phyloP scores from a whole-genome alignment of 2,888 invertebrate genomes.

The Tenthredo scrophulariae region DNA sequence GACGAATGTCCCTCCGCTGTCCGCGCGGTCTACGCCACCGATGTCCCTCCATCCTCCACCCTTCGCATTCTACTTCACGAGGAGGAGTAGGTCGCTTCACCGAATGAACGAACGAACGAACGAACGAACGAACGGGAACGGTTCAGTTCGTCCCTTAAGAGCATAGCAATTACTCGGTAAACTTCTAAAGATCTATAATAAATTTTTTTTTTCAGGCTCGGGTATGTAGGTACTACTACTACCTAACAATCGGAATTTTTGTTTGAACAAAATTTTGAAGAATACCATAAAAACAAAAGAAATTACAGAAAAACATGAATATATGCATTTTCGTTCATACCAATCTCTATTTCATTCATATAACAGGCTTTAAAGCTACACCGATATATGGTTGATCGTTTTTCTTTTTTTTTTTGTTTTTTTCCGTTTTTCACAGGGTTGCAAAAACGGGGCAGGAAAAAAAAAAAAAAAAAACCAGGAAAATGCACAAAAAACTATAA shows the following conservation, averaged over 20 bases:
- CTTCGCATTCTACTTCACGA: slow-evolving; percentile 1
- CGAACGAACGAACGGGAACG: neutral
- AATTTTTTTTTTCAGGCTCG: neutral
- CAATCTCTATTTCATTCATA: neutral
- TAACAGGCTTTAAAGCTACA: neutral
- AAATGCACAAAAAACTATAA: no score
- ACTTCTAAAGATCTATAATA: neutral
- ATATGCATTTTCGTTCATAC: neutral
- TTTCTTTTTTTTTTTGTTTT: neutral
- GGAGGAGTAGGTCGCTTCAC: neutral
- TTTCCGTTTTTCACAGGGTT: neutral
- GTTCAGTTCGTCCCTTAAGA: neutral
- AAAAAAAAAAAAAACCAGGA: neutral
- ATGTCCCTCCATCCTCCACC: neutral
- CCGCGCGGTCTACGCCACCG: slow-evolving; percentile 25
- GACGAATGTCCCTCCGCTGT: slow-evolving; percentile 55
- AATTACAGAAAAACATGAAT: neutral
- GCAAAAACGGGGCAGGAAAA: neutral
- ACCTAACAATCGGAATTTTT: neutral
- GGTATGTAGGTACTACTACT: no score
- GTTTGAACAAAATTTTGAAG: neutral
- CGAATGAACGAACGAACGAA: no score
- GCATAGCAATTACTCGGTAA: neutral
- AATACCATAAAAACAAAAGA: neutral
- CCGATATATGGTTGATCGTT: neutral